phyloP scores from a whole-genome alignment of 2,888 invertebrate species.

The Leucophenga montana region DNA sequence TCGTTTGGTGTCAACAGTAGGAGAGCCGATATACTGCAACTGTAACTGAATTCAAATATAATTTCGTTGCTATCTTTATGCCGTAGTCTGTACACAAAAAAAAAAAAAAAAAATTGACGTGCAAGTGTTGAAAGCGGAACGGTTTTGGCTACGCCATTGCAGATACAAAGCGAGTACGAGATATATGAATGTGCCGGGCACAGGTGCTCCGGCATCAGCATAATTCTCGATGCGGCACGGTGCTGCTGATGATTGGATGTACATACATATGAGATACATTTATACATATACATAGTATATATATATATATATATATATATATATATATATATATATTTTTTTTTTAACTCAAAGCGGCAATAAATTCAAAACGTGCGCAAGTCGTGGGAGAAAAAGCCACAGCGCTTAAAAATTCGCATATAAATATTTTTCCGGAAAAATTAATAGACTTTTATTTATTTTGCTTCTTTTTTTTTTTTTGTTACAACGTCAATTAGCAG shows the following conservation, averaged over 20 bases:
- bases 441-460: neutral
- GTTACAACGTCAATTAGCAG: too few species aligned
- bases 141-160: neutral
- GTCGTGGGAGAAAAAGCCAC: too few species aligned
- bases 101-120: neutral
- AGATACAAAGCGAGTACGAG: neutral
- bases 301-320: too few species aligned
- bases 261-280: neutral
- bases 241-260: constrained; percentile 7
- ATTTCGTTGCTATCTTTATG: neutral
- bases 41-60: neutral
- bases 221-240: neutral
- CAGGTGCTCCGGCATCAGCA: neutral
- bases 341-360: neutral
- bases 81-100: neutral
- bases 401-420: neutral
- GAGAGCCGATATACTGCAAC: too few species aligned
- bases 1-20: too few species aligned
- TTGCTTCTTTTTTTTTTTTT: neutral
- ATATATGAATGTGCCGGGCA: neutral
- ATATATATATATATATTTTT: too few species aligned
- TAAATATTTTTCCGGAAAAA: neutral
- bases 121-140: neutral
- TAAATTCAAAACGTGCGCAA: neutral
- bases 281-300: too few species aligned